Base-by-base conservation (phyloP, 2,113 vertebrate genomes). In the Progne subis region DNA sequence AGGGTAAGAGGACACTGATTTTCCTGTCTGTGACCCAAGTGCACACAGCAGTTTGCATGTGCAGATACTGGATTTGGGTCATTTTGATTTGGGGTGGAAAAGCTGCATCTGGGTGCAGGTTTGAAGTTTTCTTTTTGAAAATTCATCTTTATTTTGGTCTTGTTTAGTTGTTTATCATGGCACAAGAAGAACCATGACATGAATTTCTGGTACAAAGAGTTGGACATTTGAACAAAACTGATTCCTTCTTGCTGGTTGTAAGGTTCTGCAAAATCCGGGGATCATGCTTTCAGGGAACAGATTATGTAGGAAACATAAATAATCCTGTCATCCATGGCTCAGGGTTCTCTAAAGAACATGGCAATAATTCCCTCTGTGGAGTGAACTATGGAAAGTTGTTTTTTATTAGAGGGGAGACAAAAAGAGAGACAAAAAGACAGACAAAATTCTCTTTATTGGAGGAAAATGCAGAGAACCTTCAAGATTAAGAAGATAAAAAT, bases 1-100 rank as follows among this genome's bases (percentile, higher is more conserved):
- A 98, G 95, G 98, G 99, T 99, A 98, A 82, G 72, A 31, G 43
- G 8, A 12, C 59, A 11, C 6, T 1, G 20, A 4, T 32, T 17
- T 18, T 12, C 21, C 32, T 39, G 4, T 18, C 4, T n/a, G 3
- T 31, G 44, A 63, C 28, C 20, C 34, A 52, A 17, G 29, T 23
- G 7, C 37, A 32, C 8, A 2, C 23, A 31, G 14, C 6, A 77
- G 16, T 34, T 59, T 41, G 55, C 34, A 14, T 21, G 15, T 49
- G 46, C 61, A 41, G 29, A 2, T 74, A 23, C 9, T 29, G 24
- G 49, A 39, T 83, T 79, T 75, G n/a, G 12, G 47, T 79, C 44
- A 10, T 13, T 21, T 59, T 12, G 5, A 37, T 46, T 76, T 79
- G 47, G 49, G 53, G 19, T 69, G 59, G 70, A 64, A 76, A 68